Evolutionary conservation across 2,113 vertebrate species (phyloP).

Genomic region (Uria aalge): DNA sequence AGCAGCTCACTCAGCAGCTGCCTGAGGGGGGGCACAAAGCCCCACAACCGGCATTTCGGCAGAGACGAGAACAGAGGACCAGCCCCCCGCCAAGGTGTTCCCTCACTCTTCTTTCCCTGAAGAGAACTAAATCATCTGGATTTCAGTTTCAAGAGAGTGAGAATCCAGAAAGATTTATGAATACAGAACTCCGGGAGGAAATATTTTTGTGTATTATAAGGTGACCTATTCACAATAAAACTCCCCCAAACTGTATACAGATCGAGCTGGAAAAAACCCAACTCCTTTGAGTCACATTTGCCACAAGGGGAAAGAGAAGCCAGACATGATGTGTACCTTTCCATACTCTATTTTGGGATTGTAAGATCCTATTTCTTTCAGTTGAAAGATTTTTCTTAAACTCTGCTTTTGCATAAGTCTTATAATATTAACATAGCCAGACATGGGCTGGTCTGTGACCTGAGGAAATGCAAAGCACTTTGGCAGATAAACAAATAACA

Average conservation of each 20-base stretch:
- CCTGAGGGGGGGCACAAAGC: background rate
- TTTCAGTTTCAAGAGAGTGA: background rate
- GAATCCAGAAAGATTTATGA: constrained; percentile 2
- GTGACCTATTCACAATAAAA: constrained; percentile 57
- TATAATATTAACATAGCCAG: constrained; percentile 54
- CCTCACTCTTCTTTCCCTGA: background rate
- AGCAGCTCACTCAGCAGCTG: background rate
- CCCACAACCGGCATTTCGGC: background rate
- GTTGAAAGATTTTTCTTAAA: constrained; percentile 69
- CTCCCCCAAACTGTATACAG: constrained; percentile 54
- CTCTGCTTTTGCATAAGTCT: constrained; percentile 45
- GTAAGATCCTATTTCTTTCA: constrained; percentile 78
- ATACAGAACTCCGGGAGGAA: constrained; percentile 4
- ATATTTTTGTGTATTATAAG: constrained; percentile 42
- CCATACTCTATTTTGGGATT: constrained; percentile 78
- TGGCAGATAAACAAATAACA: constrained; percentile 69
- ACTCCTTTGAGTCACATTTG: constrained; percentile 80
- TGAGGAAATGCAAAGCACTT: constrained; percentile 56
- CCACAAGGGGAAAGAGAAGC: constrained; percentile 70
- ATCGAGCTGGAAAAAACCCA: constrained; percentile 71
- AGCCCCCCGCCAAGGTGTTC: background rate
- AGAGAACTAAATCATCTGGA: background rate
- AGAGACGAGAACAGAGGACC: background rate
- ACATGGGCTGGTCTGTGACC: constrained; percentile 65
- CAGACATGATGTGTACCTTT: constrained; percentile 83